Conservation (phyloP, 2,113 vertebrate genomes). For the Cercocebus atys region DNA sequence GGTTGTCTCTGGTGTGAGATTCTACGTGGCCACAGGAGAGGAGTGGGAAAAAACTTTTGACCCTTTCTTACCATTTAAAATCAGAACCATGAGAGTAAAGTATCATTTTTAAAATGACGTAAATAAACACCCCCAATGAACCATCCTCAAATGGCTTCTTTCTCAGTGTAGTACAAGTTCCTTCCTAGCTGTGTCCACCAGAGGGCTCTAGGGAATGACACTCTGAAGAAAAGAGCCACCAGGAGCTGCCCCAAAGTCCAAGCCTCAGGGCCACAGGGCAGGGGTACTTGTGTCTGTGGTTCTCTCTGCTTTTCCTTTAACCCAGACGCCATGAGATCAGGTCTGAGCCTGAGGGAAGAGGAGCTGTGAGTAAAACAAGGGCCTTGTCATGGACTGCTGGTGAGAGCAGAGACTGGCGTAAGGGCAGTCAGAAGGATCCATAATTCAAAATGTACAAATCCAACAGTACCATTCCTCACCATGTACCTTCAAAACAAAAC, state of each 20-base stretch:
- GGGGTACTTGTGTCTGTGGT: not conserved
- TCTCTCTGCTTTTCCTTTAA: not conserved
- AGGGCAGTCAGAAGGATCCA: not conserved
- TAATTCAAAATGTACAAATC: conserved; percentile 15
- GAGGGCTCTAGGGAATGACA: not conserved
- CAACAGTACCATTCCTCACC: not conserved
- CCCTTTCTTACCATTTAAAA: not conserved
- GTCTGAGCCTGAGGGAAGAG: not conserved
- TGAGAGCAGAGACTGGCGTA: not conserved
- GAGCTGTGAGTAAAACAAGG: not conserved
- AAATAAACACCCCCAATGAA: not conserved
- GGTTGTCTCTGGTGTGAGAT: not conserved
- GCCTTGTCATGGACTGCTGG: not conserved
- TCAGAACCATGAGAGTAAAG: not conserved
- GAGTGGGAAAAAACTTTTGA: not conserved
- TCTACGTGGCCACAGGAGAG: too few relatives aligned
- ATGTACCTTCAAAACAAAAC: conserved; percentile 38
- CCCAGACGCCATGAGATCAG: not conserved
- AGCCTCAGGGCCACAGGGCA: not conserved
- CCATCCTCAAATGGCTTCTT: not conserved
- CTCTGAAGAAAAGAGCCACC: not conserved
- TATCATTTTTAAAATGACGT: not conserved
- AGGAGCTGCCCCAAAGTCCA: not conserved
- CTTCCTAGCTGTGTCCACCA: not conserved
- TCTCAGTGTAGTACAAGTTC: not conserved